These are phyloP conservation scores for Etia nguti DNA, from an alignment of 2,113 vertebrate species.

Conservation along the genomic window DNA sequence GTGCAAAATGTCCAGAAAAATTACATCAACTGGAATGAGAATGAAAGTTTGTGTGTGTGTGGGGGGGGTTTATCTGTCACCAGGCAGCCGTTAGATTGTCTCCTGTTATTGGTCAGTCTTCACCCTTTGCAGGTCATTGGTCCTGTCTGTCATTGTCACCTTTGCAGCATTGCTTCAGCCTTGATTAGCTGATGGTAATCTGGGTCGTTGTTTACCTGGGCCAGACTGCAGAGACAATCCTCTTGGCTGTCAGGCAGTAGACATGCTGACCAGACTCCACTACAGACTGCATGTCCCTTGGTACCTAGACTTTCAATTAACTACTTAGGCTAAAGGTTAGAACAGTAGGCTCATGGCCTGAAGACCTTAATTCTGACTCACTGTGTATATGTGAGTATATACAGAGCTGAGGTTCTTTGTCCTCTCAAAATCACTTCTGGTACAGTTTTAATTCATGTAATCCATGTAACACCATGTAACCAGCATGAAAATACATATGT, in stretches of 20 bases:
- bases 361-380: background rate
- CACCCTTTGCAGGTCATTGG: background rate
- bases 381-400: background rate
- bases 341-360: background rate
- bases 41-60: accelerated
- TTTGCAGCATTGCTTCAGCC: slow-evolving; percentile 49
- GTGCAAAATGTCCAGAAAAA: background rate
- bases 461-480: background rate
- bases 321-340: background rate
- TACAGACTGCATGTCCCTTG: background rate
- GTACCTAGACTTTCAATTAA: background rate
- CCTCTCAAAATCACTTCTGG: background rate
- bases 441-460: background rate
- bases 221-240: slow-evolving; percentile 40
- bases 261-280: background rate
- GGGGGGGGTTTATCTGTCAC: background rate
- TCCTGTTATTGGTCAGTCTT: background rate
- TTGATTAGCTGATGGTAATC: slow-evolving; percentile 64
- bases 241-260: slow-evolving; percentile 11
- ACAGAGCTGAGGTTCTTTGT: background rate
- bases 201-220: slow-evolving; percentile 47
- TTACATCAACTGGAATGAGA: background rate
- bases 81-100: background rate
- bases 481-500: background rate
- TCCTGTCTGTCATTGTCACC: slow-evolving; percentile 48